A percentile compares a stretch with the other conserved stretches of the same genome.
Conservation (phyloP, 2,888 invertebrate species). For the Drosophila colorata region DNA sequence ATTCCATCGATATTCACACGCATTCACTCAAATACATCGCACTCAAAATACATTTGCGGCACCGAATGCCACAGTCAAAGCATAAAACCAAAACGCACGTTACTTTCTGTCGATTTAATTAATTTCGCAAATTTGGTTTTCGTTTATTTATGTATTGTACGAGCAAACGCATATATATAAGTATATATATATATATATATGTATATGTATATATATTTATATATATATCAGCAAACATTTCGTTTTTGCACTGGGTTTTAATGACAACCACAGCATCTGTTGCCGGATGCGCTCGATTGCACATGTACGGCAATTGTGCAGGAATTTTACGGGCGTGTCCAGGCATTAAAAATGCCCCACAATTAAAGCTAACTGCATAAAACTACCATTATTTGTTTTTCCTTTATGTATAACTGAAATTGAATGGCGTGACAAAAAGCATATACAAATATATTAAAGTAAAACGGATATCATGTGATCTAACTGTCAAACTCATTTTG, state of each 20-base stretch:
- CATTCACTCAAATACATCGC: conserved; percentile 25
- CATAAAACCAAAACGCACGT: conserved; percentile 54
- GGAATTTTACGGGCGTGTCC: conserved; percentile 32
- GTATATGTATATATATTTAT: background rate
- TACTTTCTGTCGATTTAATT: conserved; percentile 74
- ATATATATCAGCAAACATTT: conserved; percentile 49
- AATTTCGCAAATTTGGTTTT: conserved; percentile 71
- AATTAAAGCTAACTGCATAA: conserved; percentile 42
- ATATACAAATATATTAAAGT: conserved; percentile 6
- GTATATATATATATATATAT: conserved; percentile 2
- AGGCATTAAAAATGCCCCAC: conserved; percentile 45
- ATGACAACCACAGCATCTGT: conserved; percentile 71
- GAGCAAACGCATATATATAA: conserved; percentile 1
- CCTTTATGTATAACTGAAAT: conserved; percentile 25
- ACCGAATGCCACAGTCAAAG: conserved; percentile 50
- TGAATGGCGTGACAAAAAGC: conserved; percentile 12
- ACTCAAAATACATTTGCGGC: conserved; percentile 47
- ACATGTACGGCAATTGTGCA: conserved; percentile 40
- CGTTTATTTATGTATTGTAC: conserved; percentile 63
- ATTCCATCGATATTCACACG: conserved; percentile 38
- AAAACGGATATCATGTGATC: conserved; percentile 1
- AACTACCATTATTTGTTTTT: conserved; percentile 21
- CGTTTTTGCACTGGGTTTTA: conserved; percentile 52
- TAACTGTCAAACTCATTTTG: conserved; percentile 10
- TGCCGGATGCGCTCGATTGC: conserved; percentile 71